Percentiles rank a stretch among this genome's conserved stretches.
Conservation (phyloP, 2,113 vertebrate genomes). For the Peromyscus maniculatus region DNA sequence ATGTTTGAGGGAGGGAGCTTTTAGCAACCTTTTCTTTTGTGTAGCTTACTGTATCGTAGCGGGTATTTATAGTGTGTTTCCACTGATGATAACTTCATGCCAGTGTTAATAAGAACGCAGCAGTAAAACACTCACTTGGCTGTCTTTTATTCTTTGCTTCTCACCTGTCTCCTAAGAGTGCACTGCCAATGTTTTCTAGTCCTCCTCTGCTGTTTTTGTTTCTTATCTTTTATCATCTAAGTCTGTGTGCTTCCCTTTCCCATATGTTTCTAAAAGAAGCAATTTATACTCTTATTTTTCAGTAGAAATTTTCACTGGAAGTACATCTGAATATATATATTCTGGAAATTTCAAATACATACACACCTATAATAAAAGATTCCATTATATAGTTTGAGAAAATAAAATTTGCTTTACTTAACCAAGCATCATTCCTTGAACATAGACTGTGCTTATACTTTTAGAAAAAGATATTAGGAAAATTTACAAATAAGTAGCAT, state of each 20-base stretch:
- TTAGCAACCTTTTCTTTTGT: conserved; percentile 57
- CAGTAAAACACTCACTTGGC: neutral
- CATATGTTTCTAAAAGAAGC: conserved; percentile 32
- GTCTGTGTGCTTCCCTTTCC: conserved; percentile 24
- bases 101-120: conserved; percentile 26
- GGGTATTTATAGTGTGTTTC: conserved; percentile 56
- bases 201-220: neutral
- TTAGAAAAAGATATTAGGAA: neutral
- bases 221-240: conserved; percentile 44
- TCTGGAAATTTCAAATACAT: neutral
- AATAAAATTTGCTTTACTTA: conserved; percentile 19
- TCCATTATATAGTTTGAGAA: neutral
- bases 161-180: neutral
- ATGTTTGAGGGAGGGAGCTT: conserved; percentile 50
- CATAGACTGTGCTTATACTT: neutral
- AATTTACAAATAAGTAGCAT: conserved; percentile 41
- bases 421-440: neutral
- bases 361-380: conserved; percentile 3
- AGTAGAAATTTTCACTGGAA: conserved; percentile 44
- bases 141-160: neutral
- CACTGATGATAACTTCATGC: conserved; percentile 25
- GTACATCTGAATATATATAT: conserved; percentile 1
- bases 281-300: conserved; percentile 22
- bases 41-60: conserved; percentile 16
- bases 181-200: neutral